Conservation (phyloP, 2,888 invertebrate species). For the Melolontha melolontha region DNA sequence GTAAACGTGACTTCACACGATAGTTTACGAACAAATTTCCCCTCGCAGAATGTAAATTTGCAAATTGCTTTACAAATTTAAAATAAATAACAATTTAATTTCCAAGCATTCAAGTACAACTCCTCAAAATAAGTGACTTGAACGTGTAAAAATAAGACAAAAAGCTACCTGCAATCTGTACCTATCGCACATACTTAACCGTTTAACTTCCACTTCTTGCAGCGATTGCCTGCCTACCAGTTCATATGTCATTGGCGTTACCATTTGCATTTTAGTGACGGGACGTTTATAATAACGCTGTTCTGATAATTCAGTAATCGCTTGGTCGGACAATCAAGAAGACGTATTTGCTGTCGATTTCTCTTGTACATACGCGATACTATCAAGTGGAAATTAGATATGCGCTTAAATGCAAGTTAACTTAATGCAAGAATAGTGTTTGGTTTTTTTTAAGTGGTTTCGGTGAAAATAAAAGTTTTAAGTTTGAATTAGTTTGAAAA, state of each 20-base stretch:
- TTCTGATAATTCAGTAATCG: constrained; percentile 33
- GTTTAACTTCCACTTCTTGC: constrained; percentile 17
- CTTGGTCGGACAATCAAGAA: constrained; percentile 23
- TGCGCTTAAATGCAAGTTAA: neutral
- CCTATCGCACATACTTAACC: constrained; percentile 12
- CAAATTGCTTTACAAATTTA: too few species aligned
- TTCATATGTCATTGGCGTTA: constrained; percentile 26
- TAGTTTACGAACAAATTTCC: too few species aligned
- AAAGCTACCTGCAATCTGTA: neutral
- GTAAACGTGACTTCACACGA: too few species aligned
- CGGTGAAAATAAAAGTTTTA: neutral
- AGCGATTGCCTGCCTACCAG: constrained; percentile 6
- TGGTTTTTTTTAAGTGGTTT: constrained; percentile 8
- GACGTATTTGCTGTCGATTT: constrained; percentile 17
- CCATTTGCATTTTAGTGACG: constrained; percentile 17
- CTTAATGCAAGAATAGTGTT: constrained; percentile 18
- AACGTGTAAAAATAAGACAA: too few species aligned
- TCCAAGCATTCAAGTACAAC: too few species aligned
- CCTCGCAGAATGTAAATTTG: too few species aligned
- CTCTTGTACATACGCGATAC: neutral
- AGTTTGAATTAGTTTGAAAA: too few species aligned
- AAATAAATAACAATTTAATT: too few species aligned
- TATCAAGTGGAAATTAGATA: constrained; percentile 16
- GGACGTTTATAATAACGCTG: constrained; percentile 9
- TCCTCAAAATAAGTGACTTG: too few species aligned